phyloP scores from a whole-genome alignment of 2,113 vertebrate species.

The Bufo gargarizans region DNA sequence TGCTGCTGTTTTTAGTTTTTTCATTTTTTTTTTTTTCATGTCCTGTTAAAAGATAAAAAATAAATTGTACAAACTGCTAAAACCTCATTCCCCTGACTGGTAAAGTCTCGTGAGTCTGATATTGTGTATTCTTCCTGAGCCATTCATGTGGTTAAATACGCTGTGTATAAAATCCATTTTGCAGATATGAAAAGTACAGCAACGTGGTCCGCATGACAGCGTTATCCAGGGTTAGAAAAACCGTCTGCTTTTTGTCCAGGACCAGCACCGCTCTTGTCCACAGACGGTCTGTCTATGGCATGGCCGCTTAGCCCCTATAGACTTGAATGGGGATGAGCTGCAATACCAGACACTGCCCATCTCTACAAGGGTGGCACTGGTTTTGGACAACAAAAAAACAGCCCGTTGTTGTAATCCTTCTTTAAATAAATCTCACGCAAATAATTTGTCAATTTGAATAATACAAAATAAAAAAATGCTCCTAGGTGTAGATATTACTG shows the following conservation, averaged over 20 bases:
- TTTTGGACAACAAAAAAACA: no score
- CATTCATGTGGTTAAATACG: background rate
- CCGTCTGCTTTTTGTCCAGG: no score
- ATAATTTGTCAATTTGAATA: no score
- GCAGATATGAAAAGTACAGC: background rate
- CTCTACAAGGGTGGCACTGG: background rate
- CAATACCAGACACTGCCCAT: background rate
- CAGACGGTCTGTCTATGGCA: no score
- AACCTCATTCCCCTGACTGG: constrained; percentile 23
- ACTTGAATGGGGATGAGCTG: background rate
- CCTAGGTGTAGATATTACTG: no score
- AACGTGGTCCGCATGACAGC: no score
- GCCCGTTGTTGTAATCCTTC: no score
- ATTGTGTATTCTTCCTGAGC: constrained; percentile 40
- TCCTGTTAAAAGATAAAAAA: constrained; percentile 23
- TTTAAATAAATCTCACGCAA: no score
- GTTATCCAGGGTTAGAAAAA: no score
- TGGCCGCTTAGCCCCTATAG: no score
- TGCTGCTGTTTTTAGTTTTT: background rate
- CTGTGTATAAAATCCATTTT: background rate
- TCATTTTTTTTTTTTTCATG: background rate
- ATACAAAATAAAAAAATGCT: no score
- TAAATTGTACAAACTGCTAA: constrained; percentile 21
- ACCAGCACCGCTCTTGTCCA: no score
- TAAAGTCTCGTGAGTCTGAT: background rate